Percentiles rank a stretch among this genome's conserved stretches.
Conservation (phyloP, 2,888 invertebrate genomes). For the Helleia helle region DNA sequence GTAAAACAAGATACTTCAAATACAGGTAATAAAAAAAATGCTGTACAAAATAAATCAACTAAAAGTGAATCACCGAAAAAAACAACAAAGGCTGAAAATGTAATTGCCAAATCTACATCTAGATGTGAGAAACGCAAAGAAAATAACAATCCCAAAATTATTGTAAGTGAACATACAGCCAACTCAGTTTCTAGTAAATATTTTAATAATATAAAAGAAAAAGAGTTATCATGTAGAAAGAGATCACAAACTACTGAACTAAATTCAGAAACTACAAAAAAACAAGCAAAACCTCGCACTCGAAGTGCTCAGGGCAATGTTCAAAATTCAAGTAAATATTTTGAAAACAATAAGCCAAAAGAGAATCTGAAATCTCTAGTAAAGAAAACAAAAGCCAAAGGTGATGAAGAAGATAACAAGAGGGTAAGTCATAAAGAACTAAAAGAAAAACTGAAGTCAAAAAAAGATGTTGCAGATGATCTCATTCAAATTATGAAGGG, state of each 20-base stretch:
- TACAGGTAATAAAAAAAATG: neutral
- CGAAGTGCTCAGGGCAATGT: conserved; percentile 41
- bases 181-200: conserved; percentile 38
- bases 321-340: conserved; percentile 50
- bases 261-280: conserved; percentile 10
- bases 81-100: conserved; percentile 13
- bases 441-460: conserved; percentile 32
- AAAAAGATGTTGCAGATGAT: conserved; percentile 60
- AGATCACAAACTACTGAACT: conserved; percentile 24
- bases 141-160: conserved; percentile 33
- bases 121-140: conserved; percentile 10
- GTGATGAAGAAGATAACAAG: conserved; percentile 33
- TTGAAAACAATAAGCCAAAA: conserved; percentile 24
- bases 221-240: conserved; percentile 21
- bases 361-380: conserved; percentile 21
- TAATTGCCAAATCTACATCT: conserved; percentile 3
- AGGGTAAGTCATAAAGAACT: conserved; percentile 59
- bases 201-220: conserved; percentile 30
- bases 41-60: neutral
- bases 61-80: conserved; percentile 10
- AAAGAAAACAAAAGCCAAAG: conserved; percentile 26
- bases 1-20: conserved; percentile 11
- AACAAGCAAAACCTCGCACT: conserved; percentile 31
- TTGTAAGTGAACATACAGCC: conserved; percentile 32
- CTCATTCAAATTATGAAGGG: conserved; percentile 68